Percentiles rank a stretch among this genome's conserved stretches.
Evolutionary conservation across 1,140 invertebrate species (phyloP).

Genomic region (Phortica variegata): DNA sequence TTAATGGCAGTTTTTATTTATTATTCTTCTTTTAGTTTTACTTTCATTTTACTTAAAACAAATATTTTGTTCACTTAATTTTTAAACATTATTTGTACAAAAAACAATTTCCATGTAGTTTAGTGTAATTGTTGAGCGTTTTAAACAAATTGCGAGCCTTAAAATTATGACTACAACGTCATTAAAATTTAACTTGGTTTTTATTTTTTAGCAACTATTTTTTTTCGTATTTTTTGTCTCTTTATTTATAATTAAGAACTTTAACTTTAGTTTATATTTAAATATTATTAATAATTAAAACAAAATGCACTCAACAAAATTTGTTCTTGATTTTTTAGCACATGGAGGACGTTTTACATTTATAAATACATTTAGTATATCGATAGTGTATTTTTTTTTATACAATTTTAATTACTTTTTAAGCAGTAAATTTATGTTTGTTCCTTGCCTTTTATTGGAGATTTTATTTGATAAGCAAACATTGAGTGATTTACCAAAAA

Average conservation of each 20-base stretch:
- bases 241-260: conserved; percentile 24
- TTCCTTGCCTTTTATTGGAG: too few relatives aligned
- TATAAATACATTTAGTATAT: conserved; percentile 51
- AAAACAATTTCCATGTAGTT: conserved; percentile 5
- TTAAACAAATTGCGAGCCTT: not conserved
- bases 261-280: conserved; percentile 2
- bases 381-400: conserved; percentile 19
- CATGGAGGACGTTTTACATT: conserved; percentile 55
- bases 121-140: not conserved
- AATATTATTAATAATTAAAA: conserved; percentile 20
- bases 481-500: too few relatives aligned
- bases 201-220: conserved; percentile 43
- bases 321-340: conserved; percentile 34
- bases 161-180: conserved; percentile 48
- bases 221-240: too few relatives aligned
- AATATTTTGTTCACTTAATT: not conserved
- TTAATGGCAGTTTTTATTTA: conserved; percentile 11
- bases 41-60: conserved; percentile 11
- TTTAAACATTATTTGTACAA: not conserved
- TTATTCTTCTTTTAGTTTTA: conserved; percentile 21
- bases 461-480: too few relatives aligned
- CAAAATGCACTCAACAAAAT: conserved; percentile 2
- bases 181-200: conserved; percentile 41
- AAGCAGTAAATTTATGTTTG: too few relatives aligned
- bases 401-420: conserved; percentile 15